Conservation (phyloP, 2,888 invertebrate species). For the Meiosimyza platycephala region DNA sequence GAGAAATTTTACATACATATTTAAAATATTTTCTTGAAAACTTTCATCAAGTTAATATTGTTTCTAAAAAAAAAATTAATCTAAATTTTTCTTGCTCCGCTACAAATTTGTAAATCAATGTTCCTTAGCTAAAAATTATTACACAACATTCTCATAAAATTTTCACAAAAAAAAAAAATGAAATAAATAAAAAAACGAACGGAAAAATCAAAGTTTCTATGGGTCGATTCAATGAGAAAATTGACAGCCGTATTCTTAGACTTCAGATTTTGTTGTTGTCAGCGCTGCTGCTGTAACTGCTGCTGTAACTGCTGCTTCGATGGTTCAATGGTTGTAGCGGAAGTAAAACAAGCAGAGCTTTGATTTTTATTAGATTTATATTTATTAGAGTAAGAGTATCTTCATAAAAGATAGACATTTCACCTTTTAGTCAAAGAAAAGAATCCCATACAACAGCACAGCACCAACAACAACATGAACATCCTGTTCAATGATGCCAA, state of each 20-base stretch:
- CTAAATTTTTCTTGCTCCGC: too few species aligned
- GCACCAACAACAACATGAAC: constrained; percentile 18
- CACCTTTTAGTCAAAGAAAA: not conserved
- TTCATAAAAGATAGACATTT: not conserved
- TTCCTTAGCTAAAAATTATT: too few species aligned
- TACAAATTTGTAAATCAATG: too few species aligned
- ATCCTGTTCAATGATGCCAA: constrained; percentile 3
- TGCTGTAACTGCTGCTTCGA: not conserved
- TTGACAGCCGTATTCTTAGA: not conserved
- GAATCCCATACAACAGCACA: constrained; percentile 18
- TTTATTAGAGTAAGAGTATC: not conserved
- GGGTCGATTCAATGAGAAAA: constrained; percentile 3
- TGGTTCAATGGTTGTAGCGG: not conserved
- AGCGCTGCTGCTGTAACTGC: not conserved
- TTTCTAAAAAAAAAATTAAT: too few species aligned
- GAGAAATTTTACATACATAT: too few species aligned
- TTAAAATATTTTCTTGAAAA: too few species aligned
- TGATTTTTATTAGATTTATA: constrained; percentile 11
- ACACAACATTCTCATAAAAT: too few species aligned
- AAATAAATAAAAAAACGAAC: not conserved
- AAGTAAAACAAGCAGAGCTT: constrained; percentile 2
- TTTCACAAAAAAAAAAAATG: not conserved
- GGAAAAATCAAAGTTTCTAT: not conserved
- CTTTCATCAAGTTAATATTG: too few species aligned
- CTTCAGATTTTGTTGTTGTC: not conserved